Conservation (phyloP, 1,140 invertebrate species). For the Pseudomyrmex gracilis region DNA sequence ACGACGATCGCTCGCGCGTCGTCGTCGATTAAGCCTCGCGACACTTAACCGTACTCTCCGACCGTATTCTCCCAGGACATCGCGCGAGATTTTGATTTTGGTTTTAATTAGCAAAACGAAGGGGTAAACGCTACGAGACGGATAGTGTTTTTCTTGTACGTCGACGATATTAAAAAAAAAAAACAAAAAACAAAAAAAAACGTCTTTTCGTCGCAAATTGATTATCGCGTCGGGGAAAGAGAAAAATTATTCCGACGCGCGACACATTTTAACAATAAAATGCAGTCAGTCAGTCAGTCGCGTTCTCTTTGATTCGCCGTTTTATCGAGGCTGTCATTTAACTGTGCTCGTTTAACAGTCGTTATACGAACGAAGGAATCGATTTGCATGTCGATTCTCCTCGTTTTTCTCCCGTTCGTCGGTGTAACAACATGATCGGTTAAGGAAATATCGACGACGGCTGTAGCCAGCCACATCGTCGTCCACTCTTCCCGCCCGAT, state of each 20-base stretch:
- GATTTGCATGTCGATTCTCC: constrained; percentile 60
- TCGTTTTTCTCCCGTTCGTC: neutral
- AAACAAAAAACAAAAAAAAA: too few relatives aligned
- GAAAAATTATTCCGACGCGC: neutral
- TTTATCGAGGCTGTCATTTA: constrained; percentile 50
- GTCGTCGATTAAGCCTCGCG: constrained; percentile 22
- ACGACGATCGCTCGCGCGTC: neutral
- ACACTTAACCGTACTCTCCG: constrained; percentile 7
- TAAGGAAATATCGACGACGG: constrained; percentile 23
- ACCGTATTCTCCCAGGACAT: neutral
- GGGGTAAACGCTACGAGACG: too few relatives aligned
- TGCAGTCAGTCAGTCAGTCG: neutral
- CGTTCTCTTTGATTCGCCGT: constrained; percentile 12
- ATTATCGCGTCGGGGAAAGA: neutral
- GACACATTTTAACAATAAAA: constrained; percentile 3
- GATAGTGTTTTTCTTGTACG: too few relatives aligned
- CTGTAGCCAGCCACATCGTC: neutral
- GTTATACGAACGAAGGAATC: constrained; percentile 62
- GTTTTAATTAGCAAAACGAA: neutral
- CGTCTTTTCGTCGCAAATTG: neutral
- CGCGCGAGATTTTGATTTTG: neutral
- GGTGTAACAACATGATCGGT: neutral
- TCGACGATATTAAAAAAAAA: neutral
- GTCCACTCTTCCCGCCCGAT: constrained; percentile 9
- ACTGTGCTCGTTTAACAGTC: constrained; percentile 46